Evolutionary conservation across 2,113 vertebrate species (phyloP).

Genomic region (Xerus inauris): DNA sequence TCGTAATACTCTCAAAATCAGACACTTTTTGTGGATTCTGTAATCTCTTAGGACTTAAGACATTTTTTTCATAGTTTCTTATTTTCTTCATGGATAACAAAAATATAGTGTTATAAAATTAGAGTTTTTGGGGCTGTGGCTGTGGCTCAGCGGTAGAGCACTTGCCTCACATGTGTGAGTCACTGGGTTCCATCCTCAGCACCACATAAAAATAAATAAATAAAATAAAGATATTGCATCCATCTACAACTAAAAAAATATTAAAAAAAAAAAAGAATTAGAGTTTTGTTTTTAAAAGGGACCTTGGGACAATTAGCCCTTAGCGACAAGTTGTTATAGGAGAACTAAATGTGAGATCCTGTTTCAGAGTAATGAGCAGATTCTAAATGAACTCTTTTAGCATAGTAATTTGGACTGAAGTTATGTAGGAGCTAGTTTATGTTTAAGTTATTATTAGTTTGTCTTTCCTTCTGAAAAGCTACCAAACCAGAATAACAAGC

Average conservation of each 20-base stretch:
- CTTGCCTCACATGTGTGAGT: too few relatives aligned
- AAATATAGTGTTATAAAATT: not conserved
- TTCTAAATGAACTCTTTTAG: constrained; percentile 12
- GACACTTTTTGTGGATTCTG: not conserved
- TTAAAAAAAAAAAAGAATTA: too few relatives aligned
- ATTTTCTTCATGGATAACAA: not conserved
- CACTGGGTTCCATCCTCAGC: too few relatives aligned
- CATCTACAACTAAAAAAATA: too few relatives aligned
- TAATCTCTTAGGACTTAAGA: not conserved
- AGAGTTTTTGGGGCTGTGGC: too few relatives aligned
- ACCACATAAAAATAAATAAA: too few relatives aligned
- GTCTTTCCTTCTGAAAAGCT: constrained; percentile 35
- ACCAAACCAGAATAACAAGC: not conserved
- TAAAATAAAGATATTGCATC: too few relatives aligned
- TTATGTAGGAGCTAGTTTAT: not conserved
- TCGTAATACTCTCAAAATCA: not conserved
- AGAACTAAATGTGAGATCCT: not conserved
- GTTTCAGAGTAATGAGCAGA: not conserved
- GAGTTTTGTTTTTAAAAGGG: not conserved
- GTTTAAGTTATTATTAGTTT: constrained; percentile 14
- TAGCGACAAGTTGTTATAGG: not conserved
- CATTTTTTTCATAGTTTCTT: constrained; percentile 12
- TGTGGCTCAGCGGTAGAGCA: too few relatives aligned
- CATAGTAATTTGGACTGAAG: not conserved
- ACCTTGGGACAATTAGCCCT: not conserved